A percentile compares a stretch with the other conserved stretches of the same genome.
These are phyloP conservation scores for Python bivittatus DNA, from an alignment of 2,113 vertebrate species.

Conservation along the genomic window DNA sequence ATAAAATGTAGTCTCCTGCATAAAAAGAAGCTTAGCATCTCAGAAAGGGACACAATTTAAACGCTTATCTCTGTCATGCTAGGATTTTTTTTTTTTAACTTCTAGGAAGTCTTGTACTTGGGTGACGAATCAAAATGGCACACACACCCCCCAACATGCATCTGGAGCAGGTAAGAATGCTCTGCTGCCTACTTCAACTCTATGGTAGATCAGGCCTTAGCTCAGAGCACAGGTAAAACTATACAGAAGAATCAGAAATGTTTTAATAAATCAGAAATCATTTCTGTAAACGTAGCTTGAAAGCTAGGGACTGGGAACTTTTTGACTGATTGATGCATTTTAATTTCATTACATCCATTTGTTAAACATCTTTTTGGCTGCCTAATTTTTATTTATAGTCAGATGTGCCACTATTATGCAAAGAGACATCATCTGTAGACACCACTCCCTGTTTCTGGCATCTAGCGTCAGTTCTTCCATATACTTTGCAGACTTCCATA, in stretches of 20 bases:
- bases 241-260: not conserved
- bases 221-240: not conserved
- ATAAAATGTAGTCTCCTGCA: not conserved
- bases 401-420: not conserved
- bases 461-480: not conserved
- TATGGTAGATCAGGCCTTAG: not conserved
- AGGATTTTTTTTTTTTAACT: not conserved
- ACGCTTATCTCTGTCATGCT: not conserved
- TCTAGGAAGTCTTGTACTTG: not conserved
- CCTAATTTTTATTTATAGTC: not conserved
- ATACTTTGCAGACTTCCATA: not conserved
- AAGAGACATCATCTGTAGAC: not conserved
- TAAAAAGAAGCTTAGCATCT: not conserved
- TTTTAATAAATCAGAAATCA: not conserved
- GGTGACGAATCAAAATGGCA: not conserved
- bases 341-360: not conserved
- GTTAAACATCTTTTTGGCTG: not conserved
- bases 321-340: not conserved
- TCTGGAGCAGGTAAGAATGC: not conserved
- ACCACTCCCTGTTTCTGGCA: not conserved
- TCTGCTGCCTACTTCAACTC: not conserved
- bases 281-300: not conserved
- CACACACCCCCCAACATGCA: not conserved
- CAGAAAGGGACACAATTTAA: not conserved
- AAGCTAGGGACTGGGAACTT: not conserved